phyloP scores from a whole-genome alignment of 2,797 vertebrate species.

The Acropternis orthonyx region DNA sequence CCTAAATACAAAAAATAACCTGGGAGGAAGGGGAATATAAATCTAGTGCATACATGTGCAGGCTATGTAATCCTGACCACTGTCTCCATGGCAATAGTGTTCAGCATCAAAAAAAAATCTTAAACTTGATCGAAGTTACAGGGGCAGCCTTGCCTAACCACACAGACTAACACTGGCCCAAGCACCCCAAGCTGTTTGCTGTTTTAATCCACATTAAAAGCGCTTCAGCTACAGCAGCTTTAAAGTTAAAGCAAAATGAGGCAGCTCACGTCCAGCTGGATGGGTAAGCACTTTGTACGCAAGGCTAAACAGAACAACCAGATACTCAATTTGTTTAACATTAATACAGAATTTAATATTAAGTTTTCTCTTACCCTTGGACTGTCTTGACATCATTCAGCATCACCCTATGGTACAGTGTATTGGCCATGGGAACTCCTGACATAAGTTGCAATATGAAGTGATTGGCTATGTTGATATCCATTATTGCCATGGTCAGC shows the following conservation, averaged over 20 bases:
- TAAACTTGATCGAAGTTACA: neutral
- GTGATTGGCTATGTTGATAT: neutral
- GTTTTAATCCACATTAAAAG: neutral
- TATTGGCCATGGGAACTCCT: neutral
- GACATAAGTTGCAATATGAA: neutral
- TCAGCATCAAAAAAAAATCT: neutral
- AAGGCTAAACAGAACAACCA: accelerated
- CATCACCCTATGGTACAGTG: neutral
- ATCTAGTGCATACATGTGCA: neutral
- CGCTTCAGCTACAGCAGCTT: neutral
- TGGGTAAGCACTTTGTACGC: neutral
- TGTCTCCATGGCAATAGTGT: neutral
- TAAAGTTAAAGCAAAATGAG: neutral
- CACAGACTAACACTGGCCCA: neutral
- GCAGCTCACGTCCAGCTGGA: neutral
- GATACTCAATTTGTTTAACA: neutral
- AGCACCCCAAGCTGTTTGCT: neutral
- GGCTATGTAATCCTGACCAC: neutral
- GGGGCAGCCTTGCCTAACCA: neutral
- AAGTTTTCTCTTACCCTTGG: neutral
- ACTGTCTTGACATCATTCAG: neutral
- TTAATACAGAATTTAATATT: neutral
- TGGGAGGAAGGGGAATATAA: neutral
- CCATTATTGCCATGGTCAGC: neutral
- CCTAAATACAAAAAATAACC: neutral